Evolutionary conservation across 2,797 vertebrate species (phyloP), one percentile per base, ranked within the genome.

Genomic region (Sebastes itinus): DNA sequence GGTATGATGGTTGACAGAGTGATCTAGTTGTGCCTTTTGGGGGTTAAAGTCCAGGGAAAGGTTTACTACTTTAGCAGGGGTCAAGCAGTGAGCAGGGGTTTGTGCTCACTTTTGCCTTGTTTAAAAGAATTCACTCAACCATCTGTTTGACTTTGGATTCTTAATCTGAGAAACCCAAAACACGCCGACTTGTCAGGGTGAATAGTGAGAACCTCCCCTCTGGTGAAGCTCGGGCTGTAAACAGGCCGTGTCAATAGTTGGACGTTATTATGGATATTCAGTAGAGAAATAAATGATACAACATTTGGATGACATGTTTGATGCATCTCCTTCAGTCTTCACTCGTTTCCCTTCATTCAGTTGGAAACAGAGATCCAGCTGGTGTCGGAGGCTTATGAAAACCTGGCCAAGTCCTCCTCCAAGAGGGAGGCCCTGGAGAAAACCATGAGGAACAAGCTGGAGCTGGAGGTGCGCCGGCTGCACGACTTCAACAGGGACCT

Each of bases 401-500:
- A 98, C 92, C 95, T 99, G 66, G 97, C 97, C 30, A 99, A 99
- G 92, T 98, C 98, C 2, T 99, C 98, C 4, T 97, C 97, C 5
- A 99, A 99, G 93, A 94, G 97, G 81, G 99, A 99, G 76, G 89
- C 97, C 46, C 93, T 99, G 92, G 99, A 99, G 92, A 99, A 99
- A 90, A 97, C 99, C 69, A 99, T 99, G 99, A 97, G 98, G 87
- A 99, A 97, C 92, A 99, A 99, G 89, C 94, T 99, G 78, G 99
- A 99, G 94, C 96, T 98, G 64, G 98, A 99, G 92, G 97, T 99
- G 84, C 97, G 99, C 4, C 96, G 99, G 66, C 96, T 99, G 84
- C 98, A 99, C 10, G 99, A 99, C 94, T 99, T 99, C 94, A 99
- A 99, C 95, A 95, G 98, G 55, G 99, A 99, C 91, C 95, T 99